Base-by-base conservation (phyloP, 2,888 invertebrate genomes). In the Watsonalla cultraria region DNA sequence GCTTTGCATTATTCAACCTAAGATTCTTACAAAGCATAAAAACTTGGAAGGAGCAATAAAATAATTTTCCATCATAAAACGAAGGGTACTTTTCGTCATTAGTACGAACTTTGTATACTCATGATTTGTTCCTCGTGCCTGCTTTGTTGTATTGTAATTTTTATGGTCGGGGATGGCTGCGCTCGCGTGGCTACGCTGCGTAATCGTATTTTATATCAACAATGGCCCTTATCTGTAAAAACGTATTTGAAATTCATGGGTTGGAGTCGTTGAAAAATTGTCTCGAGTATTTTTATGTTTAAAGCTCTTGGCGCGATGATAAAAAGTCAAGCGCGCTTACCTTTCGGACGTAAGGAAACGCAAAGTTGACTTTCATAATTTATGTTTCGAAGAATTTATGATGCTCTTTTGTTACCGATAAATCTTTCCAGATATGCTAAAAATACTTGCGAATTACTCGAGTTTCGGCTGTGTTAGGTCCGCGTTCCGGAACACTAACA, bases 191-290 rank as follows among this genome's bases (percentile, higher is more conserved):
- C 68, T 78, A 73, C 76, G 67, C 79, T 74, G 78, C 82, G 84
- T 89, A 81, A 88, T 87, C 87, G 79, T 88, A 86, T 83, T 86
- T 87, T 86, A 86, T 84, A 84, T 88, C 81, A 82, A 84, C 85
- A 86, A 84, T 78, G 76, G 75, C 77, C 77, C 85, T 88, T 87
- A 86, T 86, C 86, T 84, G 70, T 80, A 82, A 82, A 84, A 86
- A 79, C 80, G 80, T 82, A 86, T 86, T 87, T 84, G 82, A 84
- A 86, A 86, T 87, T 86, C 86, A 85, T 84, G 82, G 80, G 76
- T 76, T 76, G 71, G 78, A 72, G 74, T 78, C 74, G 81, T 78
- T 84, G 81, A 84, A 86, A 87, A 83, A 86, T 80, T 80, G 80
- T 82, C 79, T 80, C 70, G 70, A 77, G 79, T 79, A 80, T 79